Conservation (phyloP, 2,797 vertebrate genomes). For the Huso huso region DNA sequence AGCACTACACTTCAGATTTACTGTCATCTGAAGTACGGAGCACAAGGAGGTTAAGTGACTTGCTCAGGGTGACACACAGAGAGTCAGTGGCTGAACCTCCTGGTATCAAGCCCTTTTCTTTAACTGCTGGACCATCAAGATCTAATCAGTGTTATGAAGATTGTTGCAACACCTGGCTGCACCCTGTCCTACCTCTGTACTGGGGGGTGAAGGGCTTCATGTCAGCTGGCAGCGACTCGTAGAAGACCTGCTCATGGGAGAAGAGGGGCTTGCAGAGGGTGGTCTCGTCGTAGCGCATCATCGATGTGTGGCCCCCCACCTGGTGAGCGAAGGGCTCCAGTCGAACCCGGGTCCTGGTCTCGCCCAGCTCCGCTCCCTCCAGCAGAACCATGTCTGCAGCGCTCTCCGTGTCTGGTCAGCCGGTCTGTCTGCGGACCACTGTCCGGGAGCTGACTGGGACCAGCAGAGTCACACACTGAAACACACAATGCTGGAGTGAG, state of each 20-base stretch:
- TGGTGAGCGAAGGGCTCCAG: conserved; percentile 62
- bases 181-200: conserved; percentile 52
- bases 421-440: background rate
- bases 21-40: too few relatives aligned
- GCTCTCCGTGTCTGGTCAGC: background rate
- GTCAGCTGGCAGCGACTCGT: conserved; percentile 50
- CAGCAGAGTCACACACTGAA: too few relatives aligned
- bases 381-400: conserved; percentile 45
- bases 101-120: too few relatives aligned
- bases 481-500: too few relatives aligned
- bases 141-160: too few relatives aligned
- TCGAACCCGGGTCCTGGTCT: conserved; percentile 20
- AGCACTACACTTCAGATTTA: too few relatives aligned
- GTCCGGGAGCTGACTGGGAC: too few relatives aligned
- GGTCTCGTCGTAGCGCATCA: conserved; percentile 55
- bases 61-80: too few relatives aligned
- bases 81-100: too few relatives aligned
- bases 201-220: conserved; percentile 58
- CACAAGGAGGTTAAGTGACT: too few relatives aligned
- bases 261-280: conserved; percentile 61
- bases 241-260: conserved; percentile 55
- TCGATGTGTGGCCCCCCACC: conserved; percentile 58
- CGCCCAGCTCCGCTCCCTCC: conserved; percentile 21
- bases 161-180: background rate
- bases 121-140: too few relatives aligned